Base-by-base conservation (phyloP, 1,140 invertebrate species). In the Drosophila rufa region DNA sequence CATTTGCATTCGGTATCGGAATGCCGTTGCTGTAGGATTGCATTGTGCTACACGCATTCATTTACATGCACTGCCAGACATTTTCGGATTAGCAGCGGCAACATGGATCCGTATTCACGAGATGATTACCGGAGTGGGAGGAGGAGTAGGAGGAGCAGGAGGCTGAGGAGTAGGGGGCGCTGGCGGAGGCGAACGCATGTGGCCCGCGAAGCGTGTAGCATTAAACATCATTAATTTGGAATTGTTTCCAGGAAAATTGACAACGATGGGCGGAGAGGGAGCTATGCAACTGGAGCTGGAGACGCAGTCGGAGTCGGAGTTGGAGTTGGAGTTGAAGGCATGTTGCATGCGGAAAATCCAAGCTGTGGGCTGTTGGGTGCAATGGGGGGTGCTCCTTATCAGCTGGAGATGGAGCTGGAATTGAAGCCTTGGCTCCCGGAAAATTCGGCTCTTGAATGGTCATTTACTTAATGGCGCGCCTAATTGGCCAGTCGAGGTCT, bases 191-290 rank as follows among this genome's bases (percentile, higher is more conserved):
- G 57, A 75, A 57, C 70, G 74, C 58, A 77, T 79, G 74, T 78
- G 78, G 65, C 53, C 67, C 50, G 47, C 80, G 62, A 79, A 80
- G 76, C 77, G 80, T 79, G 75, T 68, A 75, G 68, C 80, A 82
- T 82, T 82, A 60, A 82, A 75, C 80, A 82, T 79, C 64, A 82
- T 82, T 68, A 80, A 80, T 80, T 82, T 61, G 75, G 50, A 82
- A 79, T 79, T 78, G 55, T 64, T 82, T 75, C 75, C 70, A 50
- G 56, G 45, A 75, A 79, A 61, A 75, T 79, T 83, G 80, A 75
- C 75, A 82, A 66, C 59, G 69, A 65, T 69, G 70, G 70, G 79
- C 57, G 36, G 11, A n/a, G 27, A 15, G 33, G 33, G 33, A 25
- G 36, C 36, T 58, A 19, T 42, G 25, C 40, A 58, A 58, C 14